Base-by-base conservation (phyloP, 1,140 invertebrate genomes). In the Ptiloglossa arizonensis region DNA sequence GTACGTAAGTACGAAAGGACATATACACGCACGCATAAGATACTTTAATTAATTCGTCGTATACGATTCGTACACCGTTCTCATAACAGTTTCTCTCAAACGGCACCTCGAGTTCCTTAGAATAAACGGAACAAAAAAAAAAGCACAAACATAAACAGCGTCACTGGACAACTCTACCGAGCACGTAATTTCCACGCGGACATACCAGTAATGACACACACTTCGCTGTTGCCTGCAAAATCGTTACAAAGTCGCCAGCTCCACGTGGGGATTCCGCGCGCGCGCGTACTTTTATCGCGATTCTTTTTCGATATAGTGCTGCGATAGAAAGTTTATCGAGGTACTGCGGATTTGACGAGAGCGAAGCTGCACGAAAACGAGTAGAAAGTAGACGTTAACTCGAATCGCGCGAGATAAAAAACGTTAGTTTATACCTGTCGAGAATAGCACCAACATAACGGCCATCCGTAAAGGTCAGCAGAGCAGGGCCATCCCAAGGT, bases 401-500 rank as follows among this genome's bases (percentile, higher is more conserved):
- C n/a, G n/a, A 15, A 57, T 27, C 54, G 13, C 0, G 17, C 17
- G 11, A 29, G 15, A 50, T 8, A 76, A 83, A 84, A 48, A 72
- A 70, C 64, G 63, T 63, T 80, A 84, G 70, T 80, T 86, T 91
- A 81, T 93, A 95, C 94, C 94, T 94, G 92, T 97, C 97, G 59
- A 97, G 90, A 76, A 97, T 96, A 75, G 96, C 97, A 46, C 98
- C 98, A 88, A 99, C 97, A 89, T 98, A 99, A 41, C 98, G 95
- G n/a, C 99, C 99, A 93, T 99, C 99, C 48, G 98, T 99, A 92
- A 99, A 99, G 0, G 98, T 98, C 41, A 99, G 95, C 19, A 99
- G 93, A 27, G 99, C 99, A 60, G 97, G 96, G 46, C 99, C 99
- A 93, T 99, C 99, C 99, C 99, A 99, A 0, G 98, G 98, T 92